phyloP scores from a whole-genome alignment of 2,888 invertebrate genomes.

The Parthenolecanium corni region DNA sequence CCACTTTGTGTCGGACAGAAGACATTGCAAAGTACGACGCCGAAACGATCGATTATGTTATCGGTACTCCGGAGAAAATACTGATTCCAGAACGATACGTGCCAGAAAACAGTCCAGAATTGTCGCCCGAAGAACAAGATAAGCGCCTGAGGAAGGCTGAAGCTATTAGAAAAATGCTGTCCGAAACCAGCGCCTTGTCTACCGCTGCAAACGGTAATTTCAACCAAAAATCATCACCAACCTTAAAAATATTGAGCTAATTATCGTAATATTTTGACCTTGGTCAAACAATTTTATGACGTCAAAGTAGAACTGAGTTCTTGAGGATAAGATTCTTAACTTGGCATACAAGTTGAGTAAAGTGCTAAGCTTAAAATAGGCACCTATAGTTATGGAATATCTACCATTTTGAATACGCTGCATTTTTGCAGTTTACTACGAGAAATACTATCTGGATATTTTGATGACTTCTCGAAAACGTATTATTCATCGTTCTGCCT shows the following conservation, averaged over 20 bases:
- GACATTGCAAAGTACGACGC: conserved; percentile 52
- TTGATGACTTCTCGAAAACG: no score
- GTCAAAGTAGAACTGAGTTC: background rate
- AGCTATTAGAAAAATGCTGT: conserved; percentile 80
- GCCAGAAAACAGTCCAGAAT: conserved; percentile 75
- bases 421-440: no score
- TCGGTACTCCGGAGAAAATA: conserved; percentile 81
- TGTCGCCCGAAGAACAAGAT: conserved; percentile 72
- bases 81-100: conserved; percentile 84
- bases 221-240: no score
- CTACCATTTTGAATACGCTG: no score
- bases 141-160: conserved; percentile 77
- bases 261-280: no score
- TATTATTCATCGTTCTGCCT: no score
- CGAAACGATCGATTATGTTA: conserved; percentile 71
- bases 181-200: conserved; percentile 45
- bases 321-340: no score
- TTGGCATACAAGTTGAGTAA: no score
- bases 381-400: no score
- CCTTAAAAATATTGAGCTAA: no score
- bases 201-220: conserved; percentile 15
- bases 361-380: no score
- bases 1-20: conserved; percentile 52
- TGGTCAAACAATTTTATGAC: background rate
- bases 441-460: no score